Evolutionary conservation across 2,888 invertebrate species (phyloP), one percentile per base, ranked within the genome.

Genomic region (Hipparchia sbordonii): DNA sequence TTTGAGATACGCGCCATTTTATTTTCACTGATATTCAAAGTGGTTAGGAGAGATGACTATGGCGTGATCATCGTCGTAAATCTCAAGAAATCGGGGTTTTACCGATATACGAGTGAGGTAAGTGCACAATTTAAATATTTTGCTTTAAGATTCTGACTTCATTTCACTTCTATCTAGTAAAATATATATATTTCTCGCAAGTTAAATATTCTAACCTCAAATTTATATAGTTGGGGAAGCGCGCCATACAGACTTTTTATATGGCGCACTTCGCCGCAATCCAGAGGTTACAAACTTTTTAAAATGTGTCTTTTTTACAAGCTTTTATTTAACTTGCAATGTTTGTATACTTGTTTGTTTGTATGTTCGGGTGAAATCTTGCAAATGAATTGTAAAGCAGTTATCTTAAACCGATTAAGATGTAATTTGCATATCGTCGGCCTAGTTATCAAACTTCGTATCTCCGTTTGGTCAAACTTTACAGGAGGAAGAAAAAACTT

Each of bases 361-460:
- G 54, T 12, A 54, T 54, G 54, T 54, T 54, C 54, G 54, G 54
- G 54, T 54, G 54, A 54, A 54, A 54, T 54, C 54, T 54, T 54
- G 54, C 54, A 54, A 54, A 54, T 54, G 54, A 54, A 54, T 54
- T 54, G 54, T 54, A 54, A 54, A 54, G 54, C 54, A 54, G 54
- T 54, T 54, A 54, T 54, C 54, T 54, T 54, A 54, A 54, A 54
- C 54, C 54, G 54, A 54, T 54, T 54, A 12, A 54, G 54, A 54
- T 54, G 23, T 23, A 23, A 23, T 23, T 23, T 23, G 23, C 23
- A 23, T 23, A 23, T 23, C 23, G 23, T 23, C 23, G 23, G 23
- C 23, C 23, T 23, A 23, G 23, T 23, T 23, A 23, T 23, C 23
- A 23, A 23, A 23, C 23, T 23, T 23, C 23, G 23, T 23, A 23